Evolutionary conservation across 2,797 vertebrate species (phyloP).

Genomic region (Phrynocephalus vlangalii): DNA sequence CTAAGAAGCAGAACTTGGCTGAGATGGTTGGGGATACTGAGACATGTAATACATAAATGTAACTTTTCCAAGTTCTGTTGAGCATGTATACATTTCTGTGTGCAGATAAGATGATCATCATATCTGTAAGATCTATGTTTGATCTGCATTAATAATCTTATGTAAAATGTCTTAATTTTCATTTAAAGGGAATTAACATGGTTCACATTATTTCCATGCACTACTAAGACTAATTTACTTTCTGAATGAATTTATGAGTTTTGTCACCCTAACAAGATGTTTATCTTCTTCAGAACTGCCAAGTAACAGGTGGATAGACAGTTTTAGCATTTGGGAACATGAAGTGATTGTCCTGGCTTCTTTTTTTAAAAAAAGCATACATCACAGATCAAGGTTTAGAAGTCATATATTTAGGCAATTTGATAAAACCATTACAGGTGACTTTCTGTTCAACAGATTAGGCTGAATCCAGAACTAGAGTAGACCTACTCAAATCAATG

Average conservation of each 20-base stretch:
- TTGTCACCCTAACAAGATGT: constrained; percentile 20
- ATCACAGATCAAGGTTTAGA: constrained; percentile 33
- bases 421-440: not conserved
- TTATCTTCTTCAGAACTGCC: constrained; percentile 24
- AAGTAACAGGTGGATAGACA: constrained; percentile 19
- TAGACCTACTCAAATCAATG: not conserved
- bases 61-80: too few relatives aligned
- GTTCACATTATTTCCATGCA: constrained; percentile 9
- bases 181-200: not conserved
- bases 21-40: too few relatives aligned
- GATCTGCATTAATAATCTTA: not conserved
- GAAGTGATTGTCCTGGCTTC: constrained; percentile 29
- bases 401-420: constrained; percentile 9
- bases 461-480: not conserved
- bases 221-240: constrained; percentile 13
- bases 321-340: constrained; percentile 36
- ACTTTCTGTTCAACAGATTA: not conserved
- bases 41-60: too few relatives aligned
- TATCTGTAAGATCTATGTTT: not conserved
- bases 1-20: too few relatives aligned
- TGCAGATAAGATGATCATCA: not conserved
- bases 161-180: not conserved
- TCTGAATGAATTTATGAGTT: not conserved
- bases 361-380: not conserved
- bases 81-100: not conserved